These are phyloP conservation scores for Periophthalmus magnuspinnatus DNA, from an alignment of 2,797 vertebrate species.

Conservation along the genomic window DNA sequence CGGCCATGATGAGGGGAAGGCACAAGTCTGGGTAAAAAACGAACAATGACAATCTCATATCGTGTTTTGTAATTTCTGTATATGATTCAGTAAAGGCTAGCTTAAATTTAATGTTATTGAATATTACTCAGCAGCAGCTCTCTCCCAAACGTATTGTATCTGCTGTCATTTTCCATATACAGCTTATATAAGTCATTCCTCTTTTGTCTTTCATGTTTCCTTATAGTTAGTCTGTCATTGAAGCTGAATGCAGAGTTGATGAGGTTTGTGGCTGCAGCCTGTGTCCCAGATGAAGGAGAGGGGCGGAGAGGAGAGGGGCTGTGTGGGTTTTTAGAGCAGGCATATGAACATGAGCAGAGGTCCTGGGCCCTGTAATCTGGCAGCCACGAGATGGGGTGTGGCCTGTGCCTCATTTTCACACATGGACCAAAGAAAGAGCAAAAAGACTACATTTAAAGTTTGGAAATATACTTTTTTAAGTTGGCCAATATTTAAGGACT, in stretches of 20 bases:
- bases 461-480: constrained; percentile 22
- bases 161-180: background rate
- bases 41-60: background rate
- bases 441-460: constrained; percentile 1
- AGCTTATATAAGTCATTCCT: too few species aligned
- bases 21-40: constrained; percentile 81
- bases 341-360: constrained; percentile 47
- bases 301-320: constrained; percentile 23
- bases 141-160: too few species aligned
- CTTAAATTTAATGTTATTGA: background rate
- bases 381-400: constrained; percentile 72
- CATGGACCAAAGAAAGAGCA: constrained; percentile 22
- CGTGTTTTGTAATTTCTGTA: too few species aligned
- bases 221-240: constrained; percentile 17
- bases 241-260: constrained; percentile 33
- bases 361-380: constrained; percentile 77
- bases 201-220: background rate
- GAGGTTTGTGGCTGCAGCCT: constrained; percentile 49
- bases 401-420: constrained; percentile 53
- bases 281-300: constrained; percentile 38
- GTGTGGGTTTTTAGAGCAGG: constrained; percentile 25
- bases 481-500: constrained; percentile 25
- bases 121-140: background rate
- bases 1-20: constrained; percentile 79
- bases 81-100: too few species aligned